Base-by-base conservation (phyloP, 92 coral and sea anemone species). In the Siderastrea radians region DNA sequence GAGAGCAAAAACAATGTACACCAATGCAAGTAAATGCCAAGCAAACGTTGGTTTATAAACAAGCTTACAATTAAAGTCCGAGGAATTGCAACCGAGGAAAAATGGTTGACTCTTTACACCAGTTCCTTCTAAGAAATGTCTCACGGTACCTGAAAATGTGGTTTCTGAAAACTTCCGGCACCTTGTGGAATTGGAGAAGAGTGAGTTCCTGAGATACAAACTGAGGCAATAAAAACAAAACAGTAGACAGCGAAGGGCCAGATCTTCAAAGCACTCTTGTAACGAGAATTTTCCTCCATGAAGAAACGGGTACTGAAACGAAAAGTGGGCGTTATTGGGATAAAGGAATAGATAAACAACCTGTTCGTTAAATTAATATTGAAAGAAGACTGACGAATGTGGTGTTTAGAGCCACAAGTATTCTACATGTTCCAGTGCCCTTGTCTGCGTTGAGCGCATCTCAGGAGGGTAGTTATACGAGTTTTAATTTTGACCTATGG, bases 121-220 rank as follows among this genome's bases (percentile, higher is more conserved):
- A 55, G 61, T 55, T 14, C 10, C 61, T 55, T 11, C 12, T 55
- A 55, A 55, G 61, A 55, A 55, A 55, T 55, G 61, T 26, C 3
- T 15, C 68, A 61, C 26, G 67, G 50, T 81, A 95, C 98, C 98
- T 95, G 98, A 67, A 95, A 95, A 63, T 95, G 98, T 26, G 98
- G 98, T 80, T 95, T 95, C 80, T 95, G 98, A 63, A 95, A 89
- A 19, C 54, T 57, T 2, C 93, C 86, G n/a, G 73, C 82, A 12
- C 75, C 91, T 61, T 89, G 78, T 4, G 94, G 95, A 57, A 59
- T 38, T 6, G 95, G 91, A 13, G 85, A 69, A 55, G 68, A 70
- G 10, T 82, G 65, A 57, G 12, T 61, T 19, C 7, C 26, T 53
- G 69, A 70, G 4, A 70, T 45, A 45, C 3, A 47, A 46, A 71